Evolutionary conservation across 2,797 vertebrate genomes (phyloP).

Genomic region (Hemibagrus guttatus): DNA sequence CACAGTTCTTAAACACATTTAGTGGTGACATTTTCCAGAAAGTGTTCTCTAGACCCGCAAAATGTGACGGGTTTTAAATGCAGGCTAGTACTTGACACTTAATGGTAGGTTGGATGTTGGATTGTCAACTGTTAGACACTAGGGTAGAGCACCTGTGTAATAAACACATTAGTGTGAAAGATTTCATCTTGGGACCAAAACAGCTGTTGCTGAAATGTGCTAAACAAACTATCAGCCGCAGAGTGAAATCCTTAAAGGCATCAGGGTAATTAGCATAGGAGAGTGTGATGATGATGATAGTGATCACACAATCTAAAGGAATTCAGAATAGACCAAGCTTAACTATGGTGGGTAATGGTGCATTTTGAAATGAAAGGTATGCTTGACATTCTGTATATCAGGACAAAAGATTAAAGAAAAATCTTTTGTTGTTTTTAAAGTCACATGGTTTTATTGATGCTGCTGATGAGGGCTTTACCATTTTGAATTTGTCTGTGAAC

Average conservation of each 20-base stretch:
- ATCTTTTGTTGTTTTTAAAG: not conserved
- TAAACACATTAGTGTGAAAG: not conserved
- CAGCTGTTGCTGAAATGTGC: not conserved
- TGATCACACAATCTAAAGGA: not conserved
- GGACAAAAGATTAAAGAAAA: not conserved
- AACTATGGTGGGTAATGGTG: not conserved
- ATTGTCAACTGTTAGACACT: slow-evolving; percentile 5
- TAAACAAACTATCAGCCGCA: not conserved
- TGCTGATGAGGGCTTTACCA: not conserved
- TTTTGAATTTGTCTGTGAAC: not conserved
- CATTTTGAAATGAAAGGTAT: not conserved
- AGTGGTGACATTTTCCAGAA: not conserved
- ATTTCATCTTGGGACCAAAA: not conserved
- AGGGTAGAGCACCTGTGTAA: not conserved
- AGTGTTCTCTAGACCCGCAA: not conserved
- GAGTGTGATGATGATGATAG: not conserved
- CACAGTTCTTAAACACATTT: not conserved
- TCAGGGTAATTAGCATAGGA: not conserved
- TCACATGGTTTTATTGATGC: not conserved
- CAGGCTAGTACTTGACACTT: not conserved
- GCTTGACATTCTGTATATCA: not conserved
- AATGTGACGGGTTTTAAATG: not conserved
- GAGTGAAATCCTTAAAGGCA: not conserved
- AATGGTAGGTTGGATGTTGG: not conserved
- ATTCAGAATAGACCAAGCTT: not conserved